Base-by-base conservation (phyloP, 2,797 vertebrate species). In the Eremophila alpestris region DNA sequence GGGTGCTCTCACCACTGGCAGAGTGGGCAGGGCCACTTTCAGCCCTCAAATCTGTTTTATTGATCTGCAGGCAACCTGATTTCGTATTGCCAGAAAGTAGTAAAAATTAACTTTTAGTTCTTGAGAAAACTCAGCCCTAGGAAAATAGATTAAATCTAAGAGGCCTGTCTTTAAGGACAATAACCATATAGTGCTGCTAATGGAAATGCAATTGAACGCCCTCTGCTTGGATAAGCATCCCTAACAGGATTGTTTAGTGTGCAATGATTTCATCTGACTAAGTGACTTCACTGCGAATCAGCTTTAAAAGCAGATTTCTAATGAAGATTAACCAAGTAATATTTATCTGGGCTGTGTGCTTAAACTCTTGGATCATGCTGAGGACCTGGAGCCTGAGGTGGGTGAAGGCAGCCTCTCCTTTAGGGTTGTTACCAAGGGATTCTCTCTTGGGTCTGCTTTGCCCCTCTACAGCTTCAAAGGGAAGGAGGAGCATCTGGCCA, bases 171-270 rank as follows among this genome's bases (percentile, higher is more conserved):
- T 93, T 93, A 92, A 93, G 85, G 78, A 96, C 87, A 86, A 96
- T 92, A 83, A 79, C 58, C 29, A 70, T 83, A 71, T 38, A 93
- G 65, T 71, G 85, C 76, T 86, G 32, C 78, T 95, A 96, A 95
- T 87, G 87, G 85, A 92, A 92, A 94, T 36, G 52, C 67, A 70
- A 83, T 92, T 83, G 78, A 79, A 76, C 5, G 29, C 78, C 90
- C 70, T 84, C 79, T 92, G 70, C 92, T 95, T 95, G 92, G 92
- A 69, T 93, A 94, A 94, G 65, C 86, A 79, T 56, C 83, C 78
- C 75, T 94, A 91, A 94, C 54, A 55, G 79, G 62, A 65, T 78
- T 73, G 84, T 92, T 96, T 86, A 88, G 62, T 9, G 79, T 27
- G 90, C 73, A 83, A 3, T 93, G 83, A 90, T 88, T 96, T 90